These are phyloP conservation scores for Pseudochirops corinnae DNA, from an alignment of 2,797 vertebrate genomes.

Conservation along the genomic window DNA sequence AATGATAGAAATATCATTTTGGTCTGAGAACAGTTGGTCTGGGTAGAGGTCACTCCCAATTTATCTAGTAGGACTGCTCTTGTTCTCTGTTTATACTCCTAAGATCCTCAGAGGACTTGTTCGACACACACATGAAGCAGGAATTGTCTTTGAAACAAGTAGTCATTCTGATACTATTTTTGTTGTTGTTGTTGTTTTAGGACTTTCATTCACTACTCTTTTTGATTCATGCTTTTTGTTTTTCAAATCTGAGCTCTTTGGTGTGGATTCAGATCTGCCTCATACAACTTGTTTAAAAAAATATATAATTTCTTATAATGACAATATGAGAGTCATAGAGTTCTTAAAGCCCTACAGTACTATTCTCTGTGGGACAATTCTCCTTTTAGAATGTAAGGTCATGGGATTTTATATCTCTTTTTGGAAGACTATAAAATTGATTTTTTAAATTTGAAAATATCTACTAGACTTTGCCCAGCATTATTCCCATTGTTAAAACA, in stretches of 20 bases:
- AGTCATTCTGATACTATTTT: background rate
- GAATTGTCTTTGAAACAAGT: background rate
- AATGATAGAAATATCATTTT: background rate
- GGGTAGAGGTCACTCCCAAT: background rate
- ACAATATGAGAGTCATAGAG: background rate
- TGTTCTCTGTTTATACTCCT: background rate
- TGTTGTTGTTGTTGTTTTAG: background rate
- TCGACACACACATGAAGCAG: background rate
- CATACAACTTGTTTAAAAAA: background rate
- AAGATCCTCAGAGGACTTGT: background rate
- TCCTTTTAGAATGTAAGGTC: background rate
- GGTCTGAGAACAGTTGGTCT: background rate
- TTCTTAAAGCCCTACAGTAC: background rate
- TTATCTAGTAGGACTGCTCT: background rate
- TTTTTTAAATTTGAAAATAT: background rate
- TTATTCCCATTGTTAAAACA: background rate
- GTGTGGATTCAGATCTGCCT: background rate
- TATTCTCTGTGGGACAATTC: background rate
- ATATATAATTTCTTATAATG: background rate
- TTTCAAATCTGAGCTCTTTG: background rate
- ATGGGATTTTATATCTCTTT: background rate
- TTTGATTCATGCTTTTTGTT: background rate
- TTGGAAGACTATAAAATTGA: background rate
- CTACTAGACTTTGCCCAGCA: background rate
- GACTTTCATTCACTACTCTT: background rate